Percentiles rank a stretch among this genome's conserved stretches.
phyloP scores from a whole-genome alignment of 2,113 vertebrate species.

The Callopanchax toddi region DNA sequence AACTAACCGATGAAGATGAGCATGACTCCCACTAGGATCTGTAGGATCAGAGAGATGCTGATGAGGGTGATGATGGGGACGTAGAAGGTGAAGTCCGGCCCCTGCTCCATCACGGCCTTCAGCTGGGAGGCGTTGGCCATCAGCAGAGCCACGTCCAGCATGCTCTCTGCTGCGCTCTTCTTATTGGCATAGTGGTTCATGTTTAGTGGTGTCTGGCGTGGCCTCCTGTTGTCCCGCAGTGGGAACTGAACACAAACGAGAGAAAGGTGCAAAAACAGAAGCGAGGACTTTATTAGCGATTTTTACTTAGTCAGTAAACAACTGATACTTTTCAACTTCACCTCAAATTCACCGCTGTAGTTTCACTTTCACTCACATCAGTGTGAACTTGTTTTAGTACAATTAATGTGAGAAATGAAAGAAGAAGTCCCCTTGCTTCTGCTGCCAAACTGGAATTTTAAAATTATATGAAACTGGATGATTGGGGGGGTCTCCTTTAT shows the following conservation, averaged over 20 bases:
- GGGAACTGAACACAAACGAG: slow-evolving; percentile 50
- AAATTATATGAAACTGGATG: neutral
- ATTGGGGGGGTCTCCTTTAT: neutral
- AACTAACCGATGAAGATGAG: slow-evolving; percentile 94
- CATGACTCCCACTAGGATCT: slow-evolving; percentile 89
- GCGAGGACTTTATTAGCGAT: too few relatives aligned
- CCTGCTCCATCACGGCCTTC: slow-evolving; percentile 92
- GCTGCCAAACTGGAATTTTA: neutral
- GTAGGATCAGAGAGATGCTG: slow-evolving; percentile 88
- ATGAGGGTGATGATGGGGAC: slow-evolving; percentile 87
- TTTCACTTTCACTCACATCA: neutral
- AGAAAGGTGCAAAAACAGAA: neutral
- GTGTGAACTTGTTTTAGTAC: neutral
- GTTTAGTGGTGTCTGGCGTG: slow-evolving; percentile 79
- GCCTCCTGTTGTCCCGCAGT: slow-evolving; percentile 8
- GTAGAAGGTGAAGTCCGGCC: slow-evolving; percentile 85
- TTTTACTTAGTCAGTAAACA: too few relatives aligned
- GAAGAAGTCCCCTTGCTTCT: slow-evolving; percentile 3
- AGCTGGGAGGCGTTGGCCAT: slow-evolving; percentile 98
- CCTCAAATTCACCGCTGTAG: too few relatives aligned
- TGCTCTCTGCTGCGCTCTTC: slow-evolving; percentile 96
- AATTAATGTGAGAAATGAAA: neutral
- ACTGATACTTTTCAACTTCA: too few relatives aligned
- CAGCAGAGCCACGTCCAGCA: slow-evolving; percentile 95
- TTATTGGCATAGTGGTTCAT: slow-evolving; percentile 97